Conservation (phyloP, 2,113 vertebrate genomes). For the Elgaria multicarinata region DNA sequence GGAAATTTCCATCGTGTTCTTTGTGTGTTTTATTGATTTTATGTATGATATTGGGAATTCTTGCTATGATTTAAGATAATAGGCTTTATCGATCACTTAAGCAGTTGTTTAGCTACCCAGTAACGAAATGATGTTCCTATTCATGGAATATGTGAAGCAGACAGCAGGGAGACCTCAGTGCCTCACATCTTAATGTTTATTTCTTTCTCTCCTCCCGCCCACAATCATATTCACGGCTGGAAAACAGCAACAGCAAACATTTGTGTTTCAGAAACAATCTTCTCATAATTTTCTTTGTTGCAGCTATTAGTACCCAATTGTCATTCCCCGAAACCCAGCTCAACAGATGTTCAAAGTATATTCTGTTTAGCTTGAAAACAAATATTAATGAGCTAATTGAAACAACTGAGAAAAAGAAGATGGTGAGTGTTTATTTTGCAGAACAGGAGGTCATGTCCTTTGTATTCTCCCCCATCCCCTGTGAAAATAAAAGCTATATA, state of each 20-base stretch:
- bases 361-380: conserved; percentile 74
- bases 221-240: conserved; percentile 74
- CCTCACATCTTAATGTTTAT: conserved; percentile 76
- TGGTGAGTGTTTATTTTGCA: conserved; percentile 52
- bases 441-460: conserved; percentile 45
- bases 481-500: conserved; percentile 41
- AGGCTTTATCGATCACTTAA: conserved; percentile 96
- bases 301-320: conserved; percentile 79
- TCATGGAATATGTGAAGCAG: conserved; percentile 86
- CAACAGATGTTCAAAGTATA: conserved; percentile 78
- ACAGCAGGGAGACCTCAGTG: conserved; percentile 80
- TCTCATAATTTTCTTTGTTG: conserved; percentile 82
- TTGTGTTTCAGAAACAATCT: conserved; percentile 77
- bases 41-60: conserved; percentile 95
- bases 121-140: conserved; percentile 90
- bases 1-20: conserved; percentile 88
- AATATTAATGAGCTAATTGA: conserved; percentile 80
- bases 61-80: conserved; percentile 96
- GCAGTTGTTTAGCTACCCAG: conserved; percentile 94
- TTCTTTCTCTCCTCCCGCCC: conserved; percentile 42
- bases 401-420: conserved; percentile 63
- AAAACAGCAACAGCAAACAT: conserved; percentile 78
- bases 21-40: conserved; percentile 93
- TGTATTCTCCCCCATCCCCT: neutral
- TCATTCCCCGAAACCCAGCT: conserved; percentile 76